These are phyloP conservation scores for Drosophila atroscutellata DNA, from an alignment of 2,888 invertebrate species.

Conservation along the genomic window DNA sequence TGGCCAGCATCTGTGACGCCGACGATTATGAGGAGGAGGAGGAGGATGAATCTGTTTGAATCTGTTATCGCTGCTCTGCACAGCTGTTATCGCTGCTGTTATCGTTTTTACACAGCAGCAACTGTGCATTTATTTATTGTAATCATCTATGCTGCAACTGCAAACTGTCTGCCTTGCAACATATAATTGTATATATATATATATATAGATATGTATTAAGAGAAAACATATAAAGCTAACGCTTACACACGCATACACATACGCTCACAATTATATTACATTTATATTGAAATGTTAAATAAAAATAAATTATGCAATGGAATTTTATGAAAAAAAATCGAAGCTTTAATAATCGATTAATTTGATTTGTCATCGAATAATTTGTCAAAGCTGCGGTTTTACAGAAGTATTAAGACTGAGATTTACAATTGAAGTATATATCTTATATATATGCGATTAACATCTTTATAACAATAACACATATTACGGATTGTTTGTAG, in stretches of 20 bases:
- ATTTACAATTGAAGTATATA: neutral
- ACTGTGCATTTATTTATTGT: neutral
- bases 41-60: slow-evolving; percentile 5
- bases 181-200: slow-evolving; percentile 15
- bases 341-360: neutral
- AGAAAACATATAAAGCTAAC: neutral
- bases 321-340: neutral
- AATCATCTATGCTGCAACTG: neutral
- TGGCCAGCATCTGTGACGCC: slow-evolving; percentile 18
- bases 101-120: neutral
- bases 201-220: neutral
- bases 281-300: slow-evolving; percentile 15
- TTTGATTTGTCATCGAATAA: neutral
- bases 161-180: slow-evolving; percentile 14
- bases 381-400: neutral
- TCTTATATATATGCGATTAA: neutral
- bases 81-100: neutral
- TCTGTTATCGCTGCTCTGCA: neutral
- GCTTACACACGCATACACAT: neutral
- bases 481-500: neutral
- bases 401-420: neutral
- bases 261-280: neutral
- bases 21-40: slow-evolving; percentile 1
- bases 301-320: neutral
- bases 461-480: neutral